phyloP scores from a whole-genome alignment of 2,113 vertebrate genomes.

The Phylloscopus trochilus region DNA sequence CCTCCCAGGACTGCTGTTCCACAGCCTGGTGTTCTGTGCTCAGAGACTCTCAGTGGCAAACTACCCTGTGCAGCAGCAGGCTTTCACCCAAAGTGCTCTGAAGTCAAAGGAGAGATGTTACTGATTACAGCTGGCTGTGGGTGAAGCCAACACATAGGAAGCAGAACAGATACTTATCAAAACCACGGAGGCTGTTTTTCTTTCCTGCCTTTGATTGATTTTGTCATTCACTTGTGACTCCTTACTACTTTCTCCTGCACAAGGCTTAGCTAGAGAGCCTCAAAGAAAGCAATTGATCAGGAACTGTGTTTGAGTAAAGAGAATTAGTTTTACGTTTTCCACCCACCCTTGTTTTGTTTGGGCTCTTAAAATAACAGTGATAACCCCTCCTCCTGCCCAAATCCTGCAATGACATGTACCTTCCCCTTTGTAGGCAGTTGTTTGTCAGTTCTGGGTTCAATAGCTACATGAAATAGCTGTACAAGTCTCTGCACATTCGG shows the following conservation, averaged over 20 bases:
- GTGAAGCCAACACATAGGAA: background rate
- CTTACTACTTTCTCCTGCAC: background rate
- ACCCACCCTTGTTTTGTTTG: background rate
- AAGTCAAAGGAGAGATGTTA: background rate
- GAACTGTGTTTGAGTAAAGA: background rate
- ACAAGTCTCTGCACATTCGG: background rate
- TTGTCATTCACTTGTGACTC: constrained; percentile 17
- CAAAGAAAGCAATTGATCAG: background rate
- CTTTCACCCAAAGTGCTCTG: background rate
- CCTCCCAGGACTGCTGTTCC: background rate
- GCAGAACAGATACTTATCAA: background rate
- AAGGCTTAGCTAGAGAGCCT: background rate
- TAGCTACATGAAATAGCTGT: background rate
- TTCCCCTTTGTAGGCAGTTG: background rate
- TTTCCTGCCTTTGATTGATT: constrained; percentile 26
- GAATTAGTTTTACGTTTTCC: background rate
- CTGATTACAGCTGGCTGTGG: background rate
- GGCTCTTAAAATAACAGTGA: background rate
- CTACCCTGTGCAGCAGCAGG: background rate
- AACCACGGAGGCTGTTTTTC: background rate
- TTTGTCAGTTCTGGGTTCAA: background rate
- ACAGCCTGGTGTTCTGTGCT: background rate
- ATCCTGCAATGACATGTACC: background rate
- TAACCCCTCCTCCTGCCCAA: background rate
- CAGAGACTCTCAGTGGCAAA: background rate